These are phyloP conservation scores for Linyphia triangularis DNA, from an alignment of 2,888 invertebrate species.

Conservation along the genomic window DNA sequence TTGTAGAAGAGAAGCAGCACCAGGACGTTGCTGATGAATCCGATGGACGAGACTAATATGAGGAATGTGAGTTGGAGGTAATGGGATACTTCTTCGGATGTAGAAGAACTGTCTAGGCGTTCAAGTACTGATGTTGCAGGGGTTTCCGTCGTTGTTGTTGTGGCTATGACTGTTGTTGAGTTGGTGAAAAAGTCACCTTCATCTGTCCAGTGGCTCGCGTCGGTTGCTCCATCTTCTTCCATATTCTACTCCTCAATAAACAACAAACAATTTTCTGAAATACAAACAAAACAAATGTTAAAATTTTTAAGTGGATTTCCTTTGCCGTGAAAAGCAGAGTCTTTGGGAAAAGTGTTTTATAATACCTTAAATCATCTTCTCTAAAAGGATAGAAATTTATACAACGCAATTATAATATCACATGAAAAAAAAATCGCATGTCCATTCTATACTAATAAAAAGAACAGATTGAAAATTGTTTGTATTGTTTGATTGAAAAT, in stretches of 20 bases:
- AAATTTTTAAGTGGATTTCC: no score
- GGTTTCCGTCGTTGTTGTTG: background rate
- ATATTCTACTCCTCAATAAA: background rate
- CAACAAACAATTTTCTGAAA: background rate
- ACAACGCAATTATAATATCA: no score
- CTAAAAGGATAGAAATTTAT: no score
- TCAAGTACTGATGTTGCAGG: background rate
- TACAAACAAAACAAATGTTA: no score
- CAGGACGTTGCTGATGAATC: slow-evolving; percentile 86
- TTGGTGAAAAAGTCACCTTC: slow-evolving; percentile 26
- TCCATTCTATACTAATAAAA: no score
- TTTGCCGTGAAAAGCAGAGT: no score
- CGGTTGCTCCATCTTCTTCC: slow-evolving; percentile 34
- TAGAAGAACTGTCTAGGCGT: background rate
- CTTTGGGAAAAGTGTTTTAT: no score
- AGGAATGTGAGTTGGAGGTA: slow-evolving; percentile 56
- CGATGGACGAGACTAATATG: slow-evolving; percentile 83
- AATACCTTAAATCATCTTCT: no score
- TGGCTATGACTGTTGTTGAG: slow-evolving; percentile 1
- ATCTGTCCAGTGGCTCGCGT: slow-evolving; percentile 24
- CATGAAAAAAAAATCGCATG: no score
- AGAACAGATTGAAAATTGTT: no score
- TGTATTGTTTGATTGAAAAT: no score
- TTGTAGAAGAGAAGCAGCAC: slow-evolving; percentile 87
- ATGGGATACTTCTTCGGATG: slow-evolving; percentile 24